A percentile compares a stretch with the other conserved stretches of the same genome.
Evolutionary conservation across 2,797 vertebrate species (phyloP).

Genomic region (Stomatorhinus walkeri): DNA sequence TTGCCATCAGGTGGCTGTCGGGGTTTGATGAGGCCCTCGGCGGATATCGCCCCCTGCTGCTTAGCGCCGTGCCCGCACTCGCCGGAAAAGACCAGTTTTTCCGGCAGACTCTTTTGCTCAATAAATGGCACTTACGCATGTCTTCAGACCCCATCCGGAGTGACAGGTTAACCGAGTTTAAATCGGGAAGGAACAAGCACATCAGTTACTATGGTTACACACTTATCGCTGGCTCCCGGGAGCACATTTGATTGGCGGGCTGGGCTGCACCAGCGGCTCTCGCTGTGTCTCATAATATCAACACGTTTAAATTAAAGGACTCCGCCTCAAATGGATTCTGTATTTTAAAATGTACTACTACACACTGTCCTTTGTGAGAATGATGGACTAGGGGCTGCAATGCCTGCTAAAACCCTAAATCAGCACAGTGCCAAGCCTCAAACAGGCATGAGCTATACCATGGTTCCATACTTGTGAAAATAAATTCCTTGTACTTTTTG

Average conservation of each 20-base stretch:
- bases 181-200: constrained; percentile 2
- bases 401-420: not conserved
- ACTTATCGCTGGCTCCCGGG: not conserved
- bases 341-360: not conserved
- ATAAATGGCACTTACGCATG: not conserved
- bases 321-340: not conserved
- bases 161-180: constrained; percentile 16
- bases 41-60: not conserved
- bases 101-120: not conserved
- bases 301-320: constrained; percentile 13
- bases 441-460: not conserved
- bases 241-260: not conserved
- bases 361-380: not conserved
- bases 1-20: not conserved
- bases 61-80: not conserved
- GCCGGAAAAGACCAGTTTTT: not conserved
- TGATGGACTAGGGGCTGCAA: not conserved
- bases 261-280: not conserved
- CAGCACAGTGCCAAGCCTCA: not conserved
- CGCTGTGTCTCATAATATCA: not conserved
- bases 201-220: constrained; percentile 14
- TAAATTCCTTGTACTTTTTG: not conserved
- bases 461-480: not conserved
- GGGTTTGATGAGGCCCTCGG: not conserved
- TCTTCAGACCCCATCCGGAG: not conserved